Conservation (phyloP, 1,140 invertebrate species). For the Augochlora pura region DNA sequence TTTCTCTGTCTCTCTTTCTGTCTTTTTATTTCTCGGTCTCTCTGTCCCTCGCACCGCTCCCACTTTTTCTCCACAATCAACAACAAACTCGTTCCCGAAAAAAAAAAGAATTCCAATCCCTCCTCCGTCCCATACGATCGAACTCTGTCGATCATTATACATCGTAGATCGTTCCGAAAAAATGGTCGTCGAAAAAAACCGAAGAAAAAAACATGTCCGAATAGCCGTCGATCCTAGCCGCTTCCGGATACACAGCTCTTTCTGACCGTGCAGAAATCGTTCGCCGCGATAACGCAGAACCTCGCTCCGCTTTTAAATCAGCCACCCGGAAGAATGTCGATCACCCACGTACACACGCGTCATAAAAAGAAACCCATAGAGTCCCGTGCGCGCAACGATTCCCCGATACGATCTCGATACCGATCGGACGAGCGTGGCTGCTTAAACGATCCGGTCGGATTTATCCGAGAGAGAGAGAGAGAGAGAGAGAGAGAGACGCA, state of each 20-base stretch:
- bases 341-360: constrained; percentile 10
- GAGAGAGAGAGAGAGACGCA: too few species aligned
- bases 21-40: too few species aligned
- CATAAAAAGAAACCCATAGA: constrained; percentile 24
- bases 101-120: not conserved
- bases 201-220: not conserved
- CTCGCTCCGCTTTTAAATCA: constrained; percentile 46
- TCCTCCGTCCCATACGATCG: too few species aligned
- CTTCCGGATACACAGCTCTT: constrained; percentile 32
- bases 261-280: constrained; percentile 24
- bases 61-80: constrained; percentile 17
- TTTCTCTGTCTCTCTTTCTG: too few species aligned
- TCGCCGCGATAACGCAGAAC: constrained; percentile 22
- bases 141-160: too few species aligned
- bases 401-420: constrained; percentile 33
- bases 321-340: constrained; percentile 37
- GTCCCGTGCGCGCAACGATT: constrained; percentile 17
- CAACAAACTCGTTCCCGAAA: constrained; percentile 11
- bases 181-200: not conserved
- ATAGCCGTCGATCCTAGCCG: not conserved
- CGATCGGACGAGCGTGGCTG: not conserved
- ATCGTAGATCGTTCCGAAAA: too few species aligned
- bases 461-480: not conserved
- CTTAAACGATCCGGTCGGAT: constrained; percentile 8
- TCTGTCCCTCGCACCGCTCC: too few species aligned